Evolutionary conservation across 1,140 invertebrate species (phyloP), one percentile per base, ranked within the genome.

Genomic region (Periplaneta americana): DNA sequence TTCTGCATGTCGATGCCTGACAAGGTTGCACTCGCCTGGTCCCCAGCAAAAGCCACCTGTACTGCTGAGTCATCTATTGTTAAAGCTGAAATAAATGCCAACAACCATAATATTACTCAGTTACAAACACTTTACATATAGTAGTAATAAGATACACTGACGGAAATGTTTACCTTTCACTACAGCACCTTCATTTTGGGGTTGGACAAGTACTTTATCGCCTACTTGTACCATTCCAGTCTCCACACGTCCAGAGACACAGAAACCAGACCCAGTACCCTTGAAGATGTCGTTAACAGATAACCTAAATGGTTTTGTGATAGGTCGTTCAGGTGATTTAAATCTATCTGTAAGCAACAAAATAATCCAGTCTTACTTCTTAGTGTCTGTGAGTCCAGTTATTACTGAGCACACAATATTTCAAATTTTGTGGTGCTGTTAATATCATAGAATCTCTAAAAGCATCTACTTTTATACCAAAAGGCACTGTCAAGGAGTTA

Each of bases 211-310:
- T 1, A 99, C 92, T 89, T 95, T 96, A 85, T 99, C 98, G 48
- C 96, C 95, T 57, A 92, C 87, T 84, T 95, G 93, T 0, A 99
- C 87, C 85, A 94, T 92, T 11, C 98, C 98, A 75, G 97, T 96
- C 90, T 99, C 98, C 79, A 99, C 92, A 75, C 95, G 92, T 10
- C 98, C 98, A 9, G 93, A 93, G 9, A 99, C 92, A 89, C 95
- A 97, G 86, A 97, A 95, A 5, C 95, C 95, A 2, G 95, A 94
- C 0, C 95, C 95, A 17, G 94, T 94, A 11, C 96, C 95, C 91
- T 99, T 99, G 86, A 96, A 98, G 82, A 99, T 94, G 90, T 99
- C 98, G 86, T 95, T 96, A 0, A 99, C 92, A 33, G 96, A 95
- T 87, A 98, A 92, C n/a, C 98, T 91, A 76, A 99, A 93, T 15